Evolutionary conservation across 92 coral and sea anemone genomes (phyloP).

Genomic region (Epizoanthus rinbou): DNA sequence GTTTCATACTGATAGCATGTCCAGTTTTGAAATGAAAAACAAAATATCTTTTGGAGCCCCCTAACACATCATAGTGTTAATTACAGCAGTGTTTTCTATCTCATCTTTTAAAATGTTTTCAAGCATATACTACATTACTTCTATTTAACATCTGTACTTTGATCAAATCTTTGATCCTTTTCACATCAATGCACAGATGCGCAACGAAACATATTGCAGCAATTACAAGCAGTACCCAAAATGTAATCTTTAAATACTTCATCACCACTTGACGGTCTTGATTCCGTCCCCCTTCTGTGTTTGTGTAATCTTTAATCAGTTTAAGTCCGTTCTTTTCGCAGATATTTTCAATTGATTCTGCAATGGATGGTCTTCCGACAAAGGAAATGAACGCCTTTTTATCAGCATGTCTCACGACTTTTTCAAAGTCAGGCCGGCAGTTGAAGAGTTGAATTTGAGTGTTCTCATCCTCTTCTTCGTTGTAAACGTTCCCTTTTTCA

Average conservation of each 20-base stretch:
- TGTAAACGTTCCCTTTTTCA: neutral
- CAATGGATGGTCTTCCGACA: conserved; percentile 58
- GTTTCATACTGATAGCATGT: too few species aligned
- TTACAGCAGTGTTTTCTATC: too few species aligned
- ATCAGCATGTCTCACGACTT: conserved; percentile 40
- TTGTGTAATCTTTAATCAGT: conserved; percentile 50
- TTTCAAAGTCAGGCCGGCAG: conserved; percentile 49
- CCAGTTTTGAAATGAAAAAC: too few species aligned
- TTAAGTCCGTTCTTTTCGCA: conserved; percentile 46
- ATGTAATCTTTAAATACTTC: conserved; percentile 45
- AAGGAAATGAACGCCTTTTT: conserved; percentile 44
- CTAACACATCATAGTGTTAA: too few species aligned
- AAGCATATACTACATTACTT: neutral
- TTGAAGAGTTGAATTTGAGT: conserved; percentile 46
- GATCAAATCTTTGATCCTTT: conserved; percentile 17
- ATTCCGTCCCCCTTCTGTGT: conserved; percentile 41
- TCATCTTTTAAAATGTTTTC: too few species aligned
- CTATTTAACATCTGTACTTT: neutral
- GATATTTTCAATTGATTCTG: conserved; percentile 35
- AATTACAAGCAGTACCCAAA: conserved; percentile 27
- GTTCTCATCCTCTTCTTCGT: neutral
- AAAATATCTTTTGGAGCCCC: too few species aligned
- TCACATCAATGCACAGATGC: conserved; percentile 44
- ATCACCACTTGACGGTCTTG: conserved; percentile 44
- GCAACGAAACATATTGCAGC: conserved; percentile 18